A percentile compares a stretch with the other conserved stretches of the same genome.
These are phyloP conservation scores for Merluccius polli DNA, from an alignment of 2,797 vertebrate genomes.

Conservation along the genomic window DNA sequence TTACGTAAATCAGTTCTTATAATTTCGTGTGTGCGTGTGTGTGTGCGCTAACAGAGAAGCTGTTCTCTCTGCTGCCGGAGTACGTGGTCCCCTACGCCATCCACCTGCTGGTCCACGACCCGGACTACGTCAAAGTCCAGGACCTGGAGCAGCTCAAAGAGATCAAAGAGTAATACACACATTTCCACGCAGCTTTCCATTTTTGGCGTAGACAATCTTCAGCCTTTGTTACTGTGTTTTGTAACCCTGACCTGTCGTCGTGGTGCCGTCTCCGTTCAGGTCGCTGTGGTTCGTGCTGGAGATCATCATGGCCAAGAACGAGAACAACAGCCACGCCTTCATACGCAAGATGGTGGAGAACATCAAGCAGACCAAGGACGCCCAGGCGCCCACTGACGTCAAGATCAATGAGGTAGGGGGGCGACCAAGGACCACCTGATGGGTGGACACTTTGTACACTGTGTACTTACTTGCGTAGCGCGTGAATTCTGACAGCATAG, in stretches of 20 bases:
- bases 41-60: constrained; percentile 81
- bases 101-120: constrained; percentile 95
- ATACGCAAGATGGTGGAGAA: constrained; percentile 99
- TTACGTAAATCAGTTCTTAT: no score
- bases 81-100: constrained; percentile 98
- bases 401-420: constrained; percentile 91
- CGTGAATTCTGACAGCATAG: no score
- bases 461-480: no score
- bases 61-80: constrained; percentile 93
- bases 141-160: constrained; percentile 98
- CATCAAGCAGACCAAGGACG: constrained; percentile 97
- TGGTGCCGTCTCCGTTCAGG: constrained; percentile 63
- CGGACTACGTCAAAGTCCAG: constrained; percentile 96
- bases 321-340: constrained; percentile 98
- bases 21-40: not conserved
- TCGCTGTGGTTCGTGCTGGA: constrained; percentile 97
- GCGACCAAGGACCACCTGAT: no score
- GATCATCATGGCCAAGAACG: constrained; percentile 97
- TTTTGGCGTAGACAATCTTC: not conserved
- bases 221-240: no score
- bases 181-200: not conserved
- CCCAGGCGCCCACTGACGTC: constrained; percentile 84
- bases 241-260: not conserved
- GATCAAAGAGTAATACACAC: constrained; percentile 89
- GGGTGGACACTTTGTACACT: no score